Base-by-base conservation (phyloP, 2,113 vertebrate species). In the Gnathonemus longibarbis region DNA sequence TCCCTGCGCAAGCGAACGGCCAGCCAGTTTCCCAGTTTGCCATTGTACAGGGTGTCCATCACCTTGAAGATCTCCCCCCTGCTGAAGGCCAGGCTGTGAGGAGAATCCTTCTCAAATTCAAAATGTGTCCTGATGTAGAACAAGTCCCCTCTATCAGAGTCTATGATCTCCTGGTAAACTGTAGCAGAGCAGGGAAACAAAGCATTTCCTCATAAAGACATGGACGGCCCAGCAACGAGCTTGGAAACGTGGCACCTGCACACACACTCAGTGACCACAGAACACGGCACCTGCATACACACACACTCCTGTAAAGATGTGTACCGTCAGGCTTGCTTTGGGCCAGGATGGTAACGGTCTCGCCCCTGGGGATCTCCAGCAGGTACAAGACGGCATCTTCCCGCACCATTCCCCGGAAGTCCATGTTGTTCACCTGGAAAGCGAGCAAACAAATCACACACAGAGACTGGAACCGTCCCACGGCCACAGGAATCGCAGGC, bases 61-160 rank as follows among this genome's bases (percentile, higher is more conserved):
- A 99, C 98, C 89, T 99, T 97, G 91, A 99, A 98, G 92, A 99
- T 95, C 89, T 99, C 97, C 0, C 98, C 98, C 90, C 97, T 94
- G 91, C 94, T 94, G 93, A 99, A 99, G 3, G 96, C 94, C 91
- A 99, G 95, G 91, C 98, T 97, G 94, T 99, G 98, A 0, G 97
- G 96, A 8, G 95, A 94, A 91, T 99, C 98, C 93, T 98, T 99
- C 91, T 99, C 98, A 89, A 97, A 98, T 66, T 99, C 98, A 91
- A 99, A 99, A 93, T 99, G 98, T 48, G 97, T 99, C 91, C 98
- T 96, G 94, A 99, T 98, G 93, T 98, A 99, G 95, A 99, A 99
- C 0, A 97, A 98, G 93, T 99, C 98, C 1, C 98, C 98, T 94
- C 98, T 94, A 90, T 97, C 98, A 49, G 98, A 99, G 0, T 94